Evolutionary conservation across 2,888 invertebrate genomes (phyloP).

Genomic region (Nasonovia ribisnigri): DNA sequence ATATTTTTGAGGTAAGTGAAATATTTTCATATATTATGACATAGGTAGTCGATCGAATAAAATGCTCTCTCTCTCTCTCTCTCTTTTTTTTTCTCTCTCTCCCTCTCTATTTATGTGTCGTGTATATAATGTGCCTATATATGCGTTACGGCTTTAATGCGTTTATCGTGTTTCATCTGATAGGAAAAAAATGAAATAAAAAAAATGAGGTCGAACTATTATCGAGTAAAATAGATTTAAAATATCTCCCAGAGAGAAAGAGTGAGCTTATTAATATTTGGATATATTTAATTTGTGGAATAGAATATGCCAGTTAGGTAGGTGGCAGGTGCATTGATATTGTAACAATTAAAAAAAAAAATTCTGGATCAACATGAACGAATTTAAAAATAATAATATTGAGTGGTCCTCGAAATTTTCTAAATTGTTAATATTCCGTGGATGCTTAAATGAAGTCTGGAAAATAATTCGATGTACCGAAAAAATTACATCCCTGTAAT

Average conservation of each 20-base stretch:
- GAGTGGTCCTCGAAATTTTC: neutral
- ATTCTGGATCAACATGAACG: neutral
- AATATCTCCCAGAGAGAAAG: neutral
- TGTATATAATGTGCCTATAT: neutral
- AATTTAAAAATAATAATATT: neutral
- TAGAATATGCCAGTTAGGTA: neutral
- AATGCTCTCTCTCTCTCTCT: neutral
- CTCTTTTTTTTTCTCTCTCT: no score
- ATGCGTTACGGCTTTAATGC: constrained; percentile 2
- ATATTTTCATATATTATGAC: neutral
- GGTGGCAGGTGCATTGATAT: no score
- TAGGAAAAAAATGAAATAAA: neutral
- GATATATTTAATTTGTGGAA: no score
- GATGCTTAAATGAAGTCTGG: neutral
- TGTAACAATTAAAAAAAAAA: neutral
- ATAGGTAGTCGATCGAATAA: neutral
- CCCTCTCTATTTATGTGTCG: neutral
- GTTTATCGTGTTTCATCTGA: constrained; percentile 23
- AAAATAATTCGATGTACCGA: neutral
- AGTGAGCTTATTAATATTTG: neutral
- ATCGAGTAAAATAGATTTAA: neutral
- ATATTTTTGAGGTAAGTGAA: constrained; percentile 9
- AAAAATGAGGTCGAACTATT: neutral
- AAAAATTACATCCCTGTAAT: neutral
- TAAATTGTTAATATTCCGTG: neutral